Evolutionary conservation across 37 sponge, comb jelly and placozoan species (phyloP).

Genomic region (Eunapius fragilis): DNA sequence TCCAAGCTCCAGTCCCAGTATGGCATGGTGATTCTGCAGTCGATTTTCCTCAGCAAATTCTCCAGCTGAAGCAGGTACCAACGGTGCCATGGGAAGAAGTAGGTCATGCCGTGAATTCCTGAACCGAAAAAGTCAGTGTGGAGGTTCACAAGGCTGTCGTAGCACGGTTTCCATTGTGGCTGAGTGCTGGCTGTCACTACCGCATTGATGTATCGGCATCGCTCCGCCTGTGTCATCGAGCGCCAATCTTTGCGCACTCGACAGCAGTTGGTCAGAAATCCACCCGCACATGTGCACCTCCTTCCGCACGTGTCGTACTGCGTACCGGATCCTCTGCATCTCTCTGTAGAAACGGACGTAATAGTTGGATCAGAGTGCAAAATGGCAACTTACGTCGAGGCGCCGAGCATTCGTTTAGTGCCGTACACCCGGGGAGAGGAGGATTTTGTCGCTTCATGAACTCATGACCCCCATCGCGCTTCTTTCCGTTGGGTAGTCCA

Average conservation of each 20-base stretch:
- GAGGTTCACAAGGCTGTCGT: slow-evolving; percentile 22
- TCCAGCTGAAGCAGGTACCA: slow-evolving; percentile 42
- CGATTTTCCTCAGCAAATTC: slow-evolving; percentile 30
- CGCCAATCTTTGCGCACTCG: slow-evolving; percentile 33
- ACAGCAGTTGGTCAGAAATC: slow-evolving; percentile 17
- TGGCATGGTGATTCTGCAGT: slow-evolving; percentile 41
- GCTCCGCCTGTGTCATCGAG: slow-evolving; percentile 12
- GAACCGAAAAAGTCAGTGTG: slow-evolving; percentile 7
- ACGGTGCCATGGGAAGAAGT: slow-evolving; percentile 39
- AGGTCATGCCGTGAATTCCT: not conserved
- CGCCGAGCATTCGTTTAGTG: not conserved
- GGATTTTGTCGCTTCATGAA: not conserved
- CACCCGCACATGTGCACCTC: slow-evolving; percentile 20
- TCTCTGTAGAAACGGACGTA: not conserved
- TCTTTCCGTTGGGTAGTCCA: no score
- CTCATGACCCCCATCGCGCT: no score
- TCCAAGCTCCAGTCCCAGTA: slow-evolving; percentile 43
- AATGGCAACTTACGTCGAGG: not conserved
- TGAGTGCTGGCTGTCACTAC: slow-evolving; percentile 19
- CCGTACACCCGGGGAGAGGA: not conserved
- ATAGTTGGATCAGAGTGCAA: not conserved
- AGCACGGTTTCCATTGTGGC: slow-evolving; percentile 39
- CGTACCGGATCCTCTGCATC: slow-evolving; percentile 18
- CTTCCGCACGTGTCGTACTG: slow-evolving; percentile 32
- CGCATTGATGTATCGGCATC: slow-evolving; percentile 21